Evolutionary conservation across 2,113 vertebrate species (phyloP), one percentile per base, ranked within the genome.

Genomic region (Apodemus sylvaticus): DNA sequence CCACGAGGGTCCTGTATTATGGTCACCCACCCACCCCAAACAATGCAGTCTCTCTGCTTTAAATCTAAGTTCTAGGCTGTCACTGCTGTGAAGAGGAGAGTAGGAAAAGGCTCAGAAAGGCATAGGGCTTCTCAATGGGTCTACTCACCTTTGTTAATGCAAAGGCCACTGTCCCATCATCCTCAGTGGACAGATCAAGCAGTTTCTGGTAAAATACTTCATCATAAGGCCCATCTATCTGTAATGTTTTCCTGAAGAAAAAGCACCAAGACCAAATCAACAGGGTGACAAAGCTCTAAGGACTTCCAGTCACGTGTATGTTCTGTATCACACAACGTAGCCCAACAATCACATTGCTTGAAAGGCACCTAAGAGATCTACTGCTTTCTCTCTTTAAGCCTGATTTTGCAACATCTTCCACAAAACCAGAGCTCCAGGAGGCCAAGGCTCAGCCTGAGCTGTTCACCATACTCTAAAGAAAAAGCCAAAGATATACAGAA

Each of bases 201-300:
- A 99, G 97, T 95, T 99, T 99, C 98, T 99, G 99, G 55, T 99
- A 99, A 97, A 99, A 99, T 0, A 97, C 98, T 95, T 99, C 99
- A 36, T 99, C 98, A 91, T 99, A 99, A 89, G 99, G 99, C 5
- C 99, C 99, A 71, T 99, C 99, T 36, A 99, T 98, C 98, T 99
- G 99, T 3, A 99, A 98, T 0, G 98, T 98, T 81, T 98, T 99
- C 96, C 99, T 99, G 97, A 91, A 97, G 34, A 81, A 92, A 90
- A 45, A 92, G n/a, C 39, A 93, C 51, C 79, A 64, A 48, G 53
- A 85, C 88, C 62, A 53, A 53, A 93, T 79, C 68, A 87, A 34
- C 31, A 66, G 62, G 51, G 86, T 95, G 79, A 77, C 66, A 64
- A 39, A 70, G 77, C 17, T 19, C 86, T 68, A 45, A 68, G 91